Evolutionary conservation across 2,113 vertebrate genomes (phyloP).

Genomic region (Mesembrinibis cayennensis): DNA sequence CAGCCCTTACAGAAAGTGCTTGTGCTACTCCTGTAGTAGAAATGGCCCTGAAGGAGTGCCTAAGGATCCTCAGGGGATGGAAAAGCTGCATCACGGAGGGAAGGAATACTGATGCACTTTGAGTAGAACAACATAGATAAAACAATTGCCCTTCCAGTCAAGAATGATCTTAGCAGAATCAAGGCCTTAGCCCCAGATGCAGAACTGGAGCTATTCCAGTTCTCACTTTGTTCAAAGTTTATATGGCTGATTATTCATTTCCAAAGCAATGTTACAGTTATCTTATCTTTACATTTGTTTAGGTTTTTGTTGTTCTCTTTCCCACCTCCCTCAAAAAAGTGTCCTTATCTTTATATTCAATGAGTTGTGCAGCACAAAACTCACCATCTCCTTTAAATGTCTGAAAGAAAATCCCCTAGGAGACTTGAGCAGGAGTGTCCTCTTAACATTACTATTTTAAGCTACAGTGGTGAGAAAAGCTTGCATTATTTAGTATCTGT

Average conservation of each 20-base stretch:
- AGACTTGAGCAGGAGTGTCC: neutral
- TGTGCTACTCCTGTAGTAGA: neutral
- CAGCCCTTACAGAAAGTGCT: neutral
- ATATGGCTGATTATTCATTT: neutral
- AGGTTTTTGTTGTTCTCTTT: neutral
- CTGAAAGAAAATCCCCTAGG: neutral
- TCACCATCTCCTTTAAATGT: neutral
- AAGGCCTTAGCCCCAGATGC: neutral
- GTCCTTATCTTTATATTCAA: neutral
- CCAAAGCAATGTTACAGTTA: neutral
- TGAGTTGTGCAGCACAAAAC: neutral
- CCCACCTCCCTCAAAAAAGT: neutral
- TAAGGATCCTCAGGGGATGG: neutral
- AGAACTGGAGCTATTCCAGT: neutral
- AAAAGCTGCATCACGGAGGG: neutral
- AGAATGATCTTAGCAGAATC: neutral
- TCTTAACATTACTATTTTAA: constrained; percentile 13
- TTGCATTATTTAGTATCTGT: neutral
- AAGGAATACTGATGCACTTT: neutral
- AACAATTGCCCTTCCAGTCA: neutral
- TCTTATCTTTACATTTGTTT: neutral
- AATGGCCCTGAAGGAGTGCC: neutral
- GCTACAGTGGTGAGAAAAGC: neutral
- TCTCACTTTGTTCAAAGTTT: neutral
- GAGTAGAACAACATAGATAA: neutral